Evolutionary conservation across 1,140 invertebrate genomes (phyloP), one percentile per base, ranked within the genome.

Genomic region (Drosophila arizonae): DNA sequence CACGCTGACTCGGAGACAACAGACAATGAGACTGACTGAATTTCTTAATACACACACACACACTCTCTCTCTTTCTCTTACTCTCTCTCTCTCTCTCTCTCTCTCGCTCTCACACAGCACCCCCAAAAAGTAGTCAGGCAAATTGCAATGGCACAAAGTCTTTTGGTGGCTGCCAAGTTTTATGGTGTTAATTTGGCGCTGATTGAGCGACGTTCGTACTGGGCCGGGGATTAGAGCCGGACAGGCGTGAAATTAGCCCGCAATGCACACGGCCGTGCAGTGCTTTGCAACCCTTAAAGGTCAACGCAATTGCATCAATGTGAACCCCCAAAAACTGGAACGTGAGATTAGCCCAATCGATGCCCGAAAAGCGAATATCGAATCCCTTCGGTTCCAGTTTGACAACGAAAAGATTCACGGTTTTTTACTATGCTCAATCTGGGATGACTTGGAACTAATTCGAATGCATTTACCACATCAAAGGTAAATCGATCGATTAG

Each of bases 131-230:
- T 62, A 60, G 66, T 68, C 62, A 64, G 4, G 24, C 28, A 39
- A 30, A 36, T 62, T 46, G 52, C 45, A 69, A 55, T 39, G 24
- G 30, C 36, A 54, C 17, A 62, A 45, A 28, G 50, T 63, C 67
- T 63, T 63, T 68, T 13, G 28, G 36, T 54, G 64, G 60, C 67
- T 74, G 72, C 66, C 60, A 76, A 73, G 39, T 84, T 84, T 84
- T 72, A 85, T 85, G 82, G 81, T 85, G 81, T 85, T 85, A 85
- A 86, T 85, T 86, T 85, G 74, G 81, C 81, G 81, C 81, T 85
- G 81, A 85, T 85, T 86, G 81, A 77, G 77, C 74, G 69, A 79
- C 76, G 76, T 45, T 63, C 77, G 61, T 66, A 50, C 57, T 70
- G 48, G 45, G 72, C 41, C 67, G 48, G 58, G 60, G 72, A 75